These are phyloP conservation scores for Priapulus caudatus DNA, from an alignment of 2,888 invertebrate species.

Conservation along the genomic window DNA sequence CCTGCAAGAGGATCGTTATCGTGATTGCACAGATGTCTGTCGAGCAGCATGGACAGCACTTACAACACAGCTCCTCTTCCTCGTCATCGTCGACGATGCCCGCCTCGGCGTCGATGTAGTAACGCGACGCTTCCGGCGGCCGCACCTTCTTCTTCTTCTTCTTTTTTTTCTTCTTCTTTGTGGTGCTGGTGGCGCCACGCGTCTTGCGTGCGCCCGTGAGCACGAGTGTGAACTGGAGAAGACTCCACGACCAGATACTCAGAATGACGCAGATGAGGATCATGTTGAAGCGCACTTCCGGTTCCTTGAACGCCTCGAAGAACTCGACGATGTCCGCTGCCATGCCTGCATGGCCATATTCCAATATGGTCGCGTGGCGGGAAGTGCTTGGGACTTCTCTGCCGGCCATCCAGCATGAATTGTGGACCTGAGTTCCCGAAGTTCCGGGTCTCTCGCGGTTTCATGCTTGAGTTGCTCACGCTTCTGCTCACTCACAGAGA, in stretches of 20 bases:
- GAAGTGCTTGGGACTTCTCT: too few species aligned
- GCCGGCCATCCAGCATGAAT: too few species aligned
- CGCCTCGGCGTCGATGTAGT: conserved; percentile 25
- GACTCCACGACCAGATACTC: conserved; percentile 33
- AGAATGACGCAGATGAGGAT: conserved; percentile 29
- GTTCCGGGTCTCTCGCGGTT: too few species aligned
- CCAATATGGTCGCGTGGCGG: too few species aligned
- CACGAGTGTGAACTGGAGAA: conserved; percentile 36
- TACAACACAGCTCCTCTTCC: conserved; percentile 14
- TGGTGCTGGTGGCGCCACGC: conserved; percentile 23
- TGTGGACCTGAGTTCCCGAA: too few species aligned
- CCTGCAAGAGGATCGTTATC: conserved; percentile 39
- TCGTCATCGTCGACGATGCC: conserved; percentile 11
- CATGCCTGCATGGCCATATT: too few species aligned
- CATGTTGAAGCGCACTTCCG: conserved; percentile 19
- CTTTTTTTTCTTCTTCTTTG: conserved; percentile 8
- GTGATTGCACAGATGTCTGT: conserved; percentile 41
- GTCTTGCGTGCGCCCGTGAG: conserved; percentile 31
- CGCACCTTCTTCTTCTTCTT: conserved; percentile 7
- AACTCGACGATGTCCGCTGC: conserved; percentile 29
- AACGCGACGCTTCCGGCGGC: too few species aligned
- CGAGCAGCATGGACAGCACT: too few species aligned
- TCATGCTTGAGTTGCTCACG: too few species aligned
- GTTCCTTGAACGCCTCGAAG: conserved; percentile 26
- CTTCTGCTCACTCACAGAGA: too few species aligned